Percentiles rank a stretch among this genome's conserved stretches.
These are phyloP conservation scores for Pseudoips prasinana DNA, from an alignment of 2,888 invertebrate genomes.

Conservation along the genomic window DNA sequence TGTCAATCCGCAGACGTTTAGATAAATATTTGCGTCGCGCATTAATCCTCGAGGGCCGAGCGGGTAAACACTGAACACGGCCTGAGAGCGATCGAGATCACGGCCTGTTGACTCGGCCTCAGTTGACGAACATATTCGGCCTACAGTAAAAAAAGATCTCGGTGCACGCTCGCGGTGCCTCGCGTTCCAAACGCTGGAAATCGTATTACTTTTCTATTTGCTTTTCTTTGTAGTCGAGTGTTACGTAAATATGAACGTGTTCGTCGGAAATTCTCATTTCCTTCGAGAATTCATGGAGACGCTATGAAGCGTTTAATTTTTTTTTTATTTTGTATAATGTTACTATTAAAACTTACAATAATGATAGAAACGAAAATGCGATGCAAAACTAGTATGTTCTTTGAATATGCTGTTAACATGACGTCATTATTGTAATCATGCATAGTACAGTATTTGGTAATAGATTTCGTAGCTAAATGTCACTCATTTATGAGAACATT, in stretches of 20 bases:
- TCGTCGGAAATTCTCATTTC: slow-evolving; percentile 75
- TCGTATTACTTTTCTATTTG: slow-evolving; percentile 79
- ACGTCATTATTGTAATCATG: not conserved
- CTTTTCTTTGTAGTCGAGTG: slow-evolving; percentile 80
- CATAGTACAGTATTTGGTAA: slow-evolving; percentile 19
- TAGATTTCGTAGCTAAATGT: slow-evolving; percentile 20
- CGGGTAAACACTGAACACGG: slow-evolving; percentile 65
- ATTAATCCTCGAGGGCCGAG: slow-evolving; percentile 74
- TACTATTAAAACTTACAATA: not conserved
- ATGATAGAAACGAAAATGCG: no score
- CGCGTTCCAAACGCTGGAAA: slow-evolving; percentile 59
- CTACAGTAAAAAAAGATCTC: slow-evolving; percentile 54
- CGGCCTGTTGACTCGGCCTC: slow-evolving; percentile 69
- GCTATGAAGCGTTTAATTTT: slow-evolving; percentile 35
- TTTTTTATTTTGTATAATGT: slow-evolving; percentile 4
- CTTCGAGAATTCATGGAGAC: slow-evolving; percentile 62
- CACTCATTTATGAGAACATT: slow-evolving; percentile 27
- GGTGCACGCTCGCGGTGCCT: slow-evolving; percentile 55
- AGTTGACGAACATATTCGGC: slow-evolving; percentile 40
- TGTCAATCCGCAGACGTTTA: slow-evolving; percentile 80
- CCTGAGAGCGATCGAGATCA: slow-evolving; percentile 68
- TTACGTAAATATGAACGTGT: slow-evolving; percentile 77
- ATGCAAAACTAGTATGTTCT: no score
- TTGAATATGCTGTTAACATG: no score
- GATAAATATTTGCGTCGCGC: slow-evolving; percentile 80